These are phyloP conservation scores for Sebastes alutus DNA, from an alignment of 2,797 vertebrate genomes.

Conservation along the genomic window DNA sequence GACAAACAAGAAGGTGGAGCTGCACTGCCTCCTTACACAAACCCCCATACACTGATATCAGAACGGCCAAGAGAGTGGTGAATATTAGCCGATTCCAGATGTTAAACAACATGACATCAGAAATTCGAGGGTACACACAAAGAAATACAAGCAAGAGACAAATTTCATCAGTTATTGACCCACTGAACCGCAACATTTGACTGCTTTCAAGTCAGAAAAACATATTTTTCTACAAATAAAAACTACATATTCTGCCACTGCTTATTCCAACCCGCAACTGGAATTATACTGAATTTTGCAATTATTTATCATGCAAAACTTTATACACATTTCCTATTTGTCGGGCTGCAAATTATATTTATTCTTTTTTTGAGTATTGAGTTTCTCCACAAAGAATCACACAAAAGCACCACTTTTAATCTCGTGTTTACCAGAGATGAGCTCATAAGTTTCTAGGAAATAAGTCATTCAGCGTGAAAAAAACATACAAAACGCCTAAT, in stretches of 20 bases:
- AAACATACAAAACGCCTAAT: too few species aligned
- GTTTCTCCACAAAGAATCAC: too few species aligned
- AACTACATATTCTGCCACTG: background rate
- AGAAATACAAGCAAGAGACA: background rate
- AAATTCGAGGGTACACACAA: background rate
- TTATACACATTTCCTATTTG: background rate
- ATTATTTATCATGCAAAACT: background rate
- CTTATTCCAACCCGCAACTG: background rate
- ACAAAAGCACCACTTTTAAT: too few species aligned
- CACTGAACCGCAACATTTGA: fast-evolving
- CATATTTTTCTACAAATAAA: background rate
- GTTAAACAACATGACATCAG: background rate
- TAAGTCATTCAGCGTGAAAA: too few species aligned
- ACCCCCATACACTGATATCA: background rate
- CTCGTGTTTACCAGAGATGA: too few species aligned
- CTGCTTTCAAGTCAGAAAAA: background rate
- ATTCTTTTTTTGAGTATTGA: background rate
- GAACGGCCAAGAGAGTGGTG: background rate
- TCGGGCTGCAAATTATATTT: background rate
- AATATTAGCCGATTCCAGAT: background rate
- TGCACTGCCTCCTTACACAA: background rate
- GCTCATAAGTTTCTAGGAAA: too few species aligned
- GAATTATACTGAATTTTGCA: background rate
- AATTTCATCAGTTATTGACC: background rate
- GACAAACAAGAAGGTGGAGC: slow-evolving; percentile 68